Percentiles rank a stretch among this genome's conserved stretches.
phyloP scores from a whole-genome alignment of 1,140 invertebrate species.

The Drosophila mayri region DNA sequence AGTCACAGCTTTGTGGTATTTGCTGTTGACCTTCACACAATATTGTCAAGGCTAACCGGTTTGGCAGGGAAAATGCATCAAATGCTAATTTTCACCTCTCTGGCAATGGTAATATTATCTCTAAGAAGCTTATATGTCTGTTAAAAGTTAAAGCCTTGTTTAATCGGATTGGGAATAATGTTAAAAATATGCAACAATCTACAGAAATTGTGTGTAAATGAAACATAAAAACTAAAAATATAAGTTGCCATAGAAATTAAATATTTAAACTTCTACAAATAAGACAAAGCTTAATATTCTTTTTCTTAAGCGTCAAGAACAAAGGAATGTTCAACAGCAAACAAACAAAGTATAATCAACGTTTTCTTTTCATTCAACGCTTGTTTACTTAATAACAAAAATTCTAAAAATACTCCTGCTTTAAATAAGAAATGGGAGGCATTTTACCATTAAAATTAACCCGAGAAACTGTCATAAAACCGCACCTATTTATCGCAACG shows the following conservation, averaged over 20 bases:
- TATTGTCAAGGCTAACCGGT: slow-evolving; percentile 29
- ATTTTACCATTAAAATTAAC: neutral
- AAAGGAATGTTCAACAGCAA: slow-evolving; percentile 1
- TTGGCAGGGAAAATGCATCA: slow-evolving; percentile 11
- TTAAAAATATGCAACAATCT: no score
- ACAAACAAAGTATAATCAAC: slow-evolving; percentile 4
- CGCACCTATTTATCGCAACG: slow-evolving; percentile 25
- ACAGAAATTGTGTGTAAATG: no score
- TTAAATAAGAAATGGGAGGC: neutral
- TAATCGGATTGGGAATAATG: neutral
- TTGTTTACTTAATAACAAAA: slow-evolving; percentile 20
- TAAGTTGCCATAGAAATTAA: neutral
- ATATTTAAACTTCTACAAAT: slow-evolving; percentile 2
- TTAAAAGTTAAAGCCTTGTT: neutral
- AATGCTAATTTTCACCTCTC: neutral
- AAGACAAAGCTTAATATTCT: neutral
- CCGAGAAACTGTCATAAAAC: slow-evolving; percentile 21
- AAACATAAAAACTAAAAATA: neutral
- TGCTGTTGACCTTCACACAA: slow-evolving; percentile 36
- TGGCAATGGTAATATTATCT: slow-evolving; percentile 1
- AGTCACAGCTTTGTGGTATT: neutral
- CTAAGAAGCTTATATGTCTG: slow-evolving; percentile 1
- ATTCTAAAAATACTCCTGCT: slow-evolving; percentile 14
- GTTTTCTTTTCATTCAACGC: slow-evolving; percentile 15
- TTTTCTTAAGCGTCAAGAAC: slow-evolving; percentile 6